Conservation (phyloP, 2,113 vertebrate species). For the Dasyurus viverrinus region DNA sequence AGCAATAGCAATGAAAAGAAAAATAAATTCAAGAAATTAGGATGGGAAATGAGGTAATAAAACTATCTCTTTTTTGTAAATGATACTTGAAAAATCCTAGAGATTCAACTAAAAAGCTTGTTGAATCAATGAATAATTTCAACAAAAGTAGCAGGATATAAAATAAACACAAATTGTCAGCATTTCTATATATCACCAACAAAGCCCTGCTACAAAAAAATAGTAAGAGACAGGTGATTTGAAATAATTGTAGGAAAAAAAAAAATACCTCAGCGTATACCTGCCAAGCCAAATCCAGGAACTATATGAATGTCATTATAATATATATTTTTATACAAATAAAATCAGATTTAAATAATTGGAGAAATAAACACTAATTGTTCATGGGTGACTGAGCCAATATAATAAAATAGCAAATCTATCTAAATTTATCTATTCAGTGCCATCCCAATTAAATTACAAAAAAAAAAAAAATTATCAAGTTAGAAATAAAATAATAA, state of each 20-base stretch:
- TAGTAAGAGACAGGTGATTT: not conserved
- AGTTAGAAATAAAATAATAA: not conserved
- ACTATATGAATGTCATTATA: not conserved
- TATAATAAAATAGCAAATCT: not conserved
- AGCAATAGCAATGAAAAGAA: not conserved
- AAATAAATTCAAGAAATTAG: not conserved
- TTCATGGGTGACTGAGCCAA: not conserved
- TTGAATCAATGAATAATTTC: not conserved
- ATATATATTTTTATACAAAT: not conserved
- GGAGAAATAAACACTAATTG: not conserved
- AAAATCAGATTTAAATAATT: not conserved
- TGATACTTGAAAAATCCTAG: not conserved
- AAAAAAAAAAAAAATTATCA: not conserved
- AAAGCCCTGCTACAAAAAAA: not conserved
- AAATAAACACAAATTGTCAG: not conserved
- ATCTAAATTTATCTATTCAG: not conserved
- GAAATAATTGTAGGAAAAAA: not conserved
- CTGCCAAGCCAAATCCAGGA: not conserved
- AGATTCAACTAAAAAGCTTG: not conserved
- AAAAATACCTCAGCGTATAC: not conserved
- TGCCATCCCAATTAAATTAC: not conserved
- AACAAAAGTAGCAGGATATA: not conserved
- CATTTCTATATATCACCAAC: not conserved
- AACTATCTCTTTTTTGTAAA: not conserved
- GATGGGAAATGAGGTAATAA: too few relatives aligned